Base-by-base conservation (phyloP, 2,888 invertebrate species). In the Urechis unicinctus region DNA sequence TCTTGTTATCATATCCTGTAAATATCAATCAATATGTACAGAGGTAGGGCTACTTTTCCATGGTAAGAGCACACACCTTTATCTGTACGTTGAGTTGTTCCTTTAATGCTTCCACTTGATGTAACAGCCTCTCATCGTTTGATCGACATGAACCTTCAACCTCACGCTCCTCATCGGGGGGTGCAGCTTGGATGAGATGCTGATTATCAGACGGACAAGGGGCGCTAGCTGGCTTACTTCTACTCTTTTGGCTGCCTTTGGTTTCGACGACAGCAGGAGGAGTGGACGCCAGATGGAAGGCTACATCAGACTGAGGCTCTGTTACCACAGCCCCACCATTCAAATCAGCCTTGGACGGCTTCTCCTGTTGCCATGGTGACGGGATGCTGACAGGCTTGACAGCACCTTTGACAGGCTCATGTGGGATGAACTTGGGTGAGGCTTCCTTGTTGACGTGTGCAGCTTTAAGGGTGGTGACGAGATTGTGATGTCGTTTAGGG, bases 331-430 rank as follows among this genome's bases (percentile, higher is more conserved):
- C n/a, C n/a, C n/a, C n/a, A n/a, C n/a, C n/a, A n/a, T n/a, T n/a
- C n/a, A n/a, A n/a, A n/a, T n/a, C n/a, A n/a, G n/a, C n/a, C n/a
- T n/a, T n/a, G n/a, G 36, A 36, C 36, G 9, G 36, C 17, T 36
- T 36, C 36, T 17, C 17, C 17, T 36, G 36, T 36, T 36, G 9
- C 17, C 36, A 13, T 9, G 36, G 36, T 9, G 36, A 36, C 36
- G 36, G 36, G 36, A 9, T 36, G 36, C 36, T 36, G 36, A 51
- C 44, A 25, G 57, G 46, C 25, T 54, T 51, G 21, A 53, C 57
- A 13, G 59, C 57, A 2, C 51, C 53, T 52, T 43, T 57, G 17
- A 57, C 54, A 31, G 57, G 59, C 42, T 59, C 56, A 29, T 24
- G 47, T 17, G 56, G 53, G 4, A 59, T 48, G 41, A 41, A 57